Evolutionary conservation across 2,888 invertebrate species (phyloP), one percentile per base, ranked within the genome.

Genomic region (Euzophera pinguis): DNA sequence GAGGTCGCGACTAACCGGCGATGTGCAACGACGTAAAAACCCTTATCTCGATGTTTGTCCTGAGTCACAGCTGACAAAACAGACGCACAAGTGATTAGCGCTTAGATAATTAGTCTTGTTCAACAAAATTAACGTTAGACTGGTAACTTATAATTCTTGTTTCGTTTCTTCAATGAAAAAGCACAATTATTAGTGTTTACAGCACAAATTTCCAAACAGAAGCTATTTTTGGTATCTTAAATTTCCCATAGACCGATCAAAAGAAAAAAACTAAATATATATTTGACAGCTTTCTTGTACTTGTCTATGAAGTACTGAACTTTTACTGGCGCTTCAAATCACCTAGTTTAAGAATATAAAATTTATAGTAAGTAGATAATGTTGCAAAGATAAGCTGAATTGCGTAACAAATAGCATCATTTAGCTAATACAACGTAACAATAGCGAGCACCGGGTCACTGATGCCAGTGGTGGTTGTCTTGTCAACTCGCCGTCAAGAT

Each of bases 21-120:
- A 45, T 32, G 32, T 32, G 45, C 45, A 14, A 32, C 45, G 45
- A 45, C 16, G 45, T 45, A 45, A 45, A 34, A 45, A 45, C 45
- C 45, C 45, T 32, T 32, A 32, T 45, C 32, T 45, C 45, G 9
- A 10, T 45, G 45, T 45, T 45, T 45, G 45, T 10, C 32, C 45
- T 45, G 32, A 45, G 45, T 45, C 45, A 45, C 45, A 14, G 32
- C 32, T 16, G 29, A 16, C 45, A 32, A 45, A 32, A 45, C 45
- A 16, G 45, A 45, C n/a, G 16, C 14, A 16, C 32, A 45, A n/a
- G 45, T 45, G 45, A 45, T 45, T 32, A 45, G 45, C 8, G 45
- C 45, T 32, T 34, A 1, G 16, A 8, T 10, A 9, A 39, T 6
- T 14, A 38, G 12, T 14, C 39, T 16, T 39, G 14, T 39, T 9